Evolutionary conservation across 2,888 invertebrate species (phyloP), one percentile per base, ranked within the genome.

Genomic region (Acleris laterana): DNA sequence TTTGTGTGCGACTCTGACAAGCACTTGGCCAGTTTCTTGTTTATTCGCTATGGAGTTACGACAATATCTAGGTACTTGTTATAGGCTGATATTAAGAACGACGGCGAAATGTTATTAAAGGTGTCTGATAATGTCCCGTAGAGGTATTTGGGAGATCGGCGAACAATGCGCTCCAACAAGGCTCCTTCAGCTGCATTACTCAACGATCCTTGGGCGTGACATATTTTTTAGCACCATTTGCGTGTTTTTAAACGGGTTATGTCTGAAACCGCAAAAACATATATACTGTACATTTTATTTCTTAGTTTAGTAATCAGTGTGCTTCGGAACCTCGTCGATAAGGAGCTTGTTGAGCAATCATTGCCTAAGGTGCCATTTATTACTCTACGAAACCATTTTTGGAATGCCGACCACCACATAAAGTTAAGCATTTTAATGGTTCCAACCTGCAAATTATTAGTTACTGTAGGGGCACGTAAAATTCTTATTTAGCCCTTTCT

Each of bases 161-260:
- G 59, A 50, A 50, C 59, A 60, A 55, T 59, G 42, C 42, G 53
- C 63, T 19, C 25, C 48, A 59, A 55, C 59, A 20, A n/a, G 42
- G 25, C 20, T 17, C 25, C 22, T 64, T 55, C 42, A 48, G 32
- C 53, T 49, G 25, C 49, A 53, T 64, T 64, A 59, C 64, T 53
- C 64, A 64, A 64, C 25, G 19, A 42, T 42, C 53, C 19, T 46
- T 49, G 25, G 22, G n/a, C n/a, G n/a, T n/a, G n/a, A 59, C 64
- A 48, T 49, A 53, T 59, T 44, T 42, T 53, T 48, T 48, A 59
- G 48, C 53, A 38, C 53, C 42, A 42, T 60, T 64, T 60, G 59
- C 49, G 20, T 42, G 53, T 19, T 20, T 38, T 55, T 19, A 42
- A 55, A 49, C 59, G 53, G 64, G 64, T 60, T 60, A 49, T 53